Percentiles rank a stretch among this genome's conserved stretches.
phyloP scores from a whole-genome alignment of 2,797 vertebrate species.

The Diglossa cyanea region DNA sequence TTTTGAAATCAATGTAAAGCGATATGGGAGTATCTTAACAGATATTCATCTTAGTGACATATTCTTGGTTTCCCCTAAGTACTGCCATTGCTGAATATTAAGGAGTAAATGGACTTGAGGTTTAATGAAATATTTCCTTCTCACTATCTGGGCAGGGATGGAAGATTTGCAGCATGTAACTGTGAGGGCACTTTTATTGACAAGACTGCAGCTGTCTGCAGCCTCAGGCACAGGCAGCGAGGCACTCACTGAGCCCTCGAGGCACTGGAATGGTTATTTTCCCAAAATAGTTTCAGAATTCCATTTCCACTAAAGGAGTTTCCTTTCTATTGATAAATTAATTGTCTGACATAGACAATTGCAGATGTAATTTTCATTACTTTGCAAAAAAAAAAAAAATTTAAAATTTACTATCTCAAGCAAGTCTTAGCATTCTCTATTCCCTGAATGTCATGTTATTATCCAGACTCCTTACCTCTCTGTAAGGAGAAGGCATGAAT shows the following conservation, averaged over 20 bases:
- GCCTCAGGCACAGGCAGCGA: background rate
- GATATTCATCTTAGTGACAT: background rate
- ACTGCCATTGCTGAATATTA: background rate
- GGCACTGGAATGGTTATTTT: background rate
- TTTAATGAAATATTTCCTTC: background rate
- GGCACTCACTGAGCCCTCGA: background rate
- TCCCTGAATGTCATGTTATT: background rate
- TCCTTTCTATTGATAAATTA: background rate
- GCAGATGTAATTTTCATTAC: background rate
- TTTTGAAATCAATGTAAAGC: conserved; percentile 19
- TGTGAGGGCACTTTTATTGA: background rate
- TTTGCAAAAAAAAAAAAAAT: background rate
- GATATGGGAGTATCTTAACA: background rate
- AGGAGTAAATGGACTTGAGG: background rate
- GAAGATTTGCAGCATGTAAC: background rate
- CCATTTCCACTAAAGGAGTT: background rate
- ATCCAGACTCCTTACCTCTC: background rate
- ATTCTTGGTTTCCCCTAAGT: background rate
- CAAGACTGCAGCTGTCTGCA: accelerated
- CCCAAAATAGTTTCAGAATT: background rate
- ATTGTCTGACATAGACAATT: background rate
- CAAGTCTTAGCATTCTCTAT: background rate
- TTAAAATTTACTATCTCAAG: background rate
- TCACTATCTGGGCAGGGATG: no score
- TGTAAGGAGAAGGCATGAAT: background rate